phyloP scores from a whole-genome alignment of 2,113 vertebrate species.

The Actinemys pallida region DNA sequence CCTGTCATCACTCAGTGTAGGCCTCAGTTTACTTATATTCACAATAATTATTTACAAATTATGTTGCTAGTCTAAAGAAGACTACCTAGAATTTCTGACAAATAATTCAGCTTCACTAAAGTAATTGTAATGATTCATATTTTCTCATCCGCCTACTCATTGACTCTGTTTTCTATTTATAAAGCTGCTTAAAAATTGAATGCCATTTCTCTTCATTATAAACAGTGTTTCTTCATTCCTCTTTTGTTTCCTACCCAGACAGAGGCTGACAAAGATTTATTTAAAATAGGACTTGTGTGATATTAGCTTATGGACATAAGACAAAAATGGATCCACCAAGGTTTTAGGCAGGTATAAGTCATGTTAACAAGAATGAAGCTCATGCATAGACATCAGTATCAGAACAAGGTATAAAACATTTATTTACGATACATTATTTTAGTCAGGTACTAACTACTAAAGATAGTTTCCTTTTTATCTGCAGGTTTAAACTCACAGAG shows the following conservation, averaged over 20 bases:
- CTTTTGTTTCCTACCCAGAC: not conserved
- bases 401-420: not conserved
- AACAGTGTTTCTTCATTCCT: not conserved
- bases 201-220: not conserved
- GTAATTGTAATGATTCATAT: not conserved
- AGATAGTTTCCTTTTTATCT: not conserved
- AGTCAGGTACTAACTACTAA: accelerated
- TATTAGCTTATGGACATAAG: not conserved
- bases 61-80: not conserved
- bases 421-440: not conserved
- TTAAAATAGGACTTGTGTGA: not conserved
- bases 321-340: not conserved
- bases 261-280: not conserved
- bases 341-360: not conserved
- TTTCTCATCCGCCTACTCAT: not conserved
- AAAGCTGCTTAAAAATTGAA: not conserved
- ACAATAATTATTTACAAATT: not conserved
- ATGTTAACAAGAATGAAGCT: not conserved
- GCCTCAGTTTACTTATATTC: not conserved
- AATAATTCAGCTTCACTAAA: not conserved
- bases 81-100: not conserved
- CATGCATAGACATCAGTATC: not conserved
- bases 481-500: not conserved
- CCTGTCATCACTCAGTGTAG: not conserved
- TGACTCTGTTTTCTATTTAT: not conserved